A percentile compares a stretch with the other conserved stretches of the same genome.
These are phyloP conservation scores for Andricus curvator DNA, from an alignment of 2,888 invertebrate species.

Conservation along the genomic window DNA sequence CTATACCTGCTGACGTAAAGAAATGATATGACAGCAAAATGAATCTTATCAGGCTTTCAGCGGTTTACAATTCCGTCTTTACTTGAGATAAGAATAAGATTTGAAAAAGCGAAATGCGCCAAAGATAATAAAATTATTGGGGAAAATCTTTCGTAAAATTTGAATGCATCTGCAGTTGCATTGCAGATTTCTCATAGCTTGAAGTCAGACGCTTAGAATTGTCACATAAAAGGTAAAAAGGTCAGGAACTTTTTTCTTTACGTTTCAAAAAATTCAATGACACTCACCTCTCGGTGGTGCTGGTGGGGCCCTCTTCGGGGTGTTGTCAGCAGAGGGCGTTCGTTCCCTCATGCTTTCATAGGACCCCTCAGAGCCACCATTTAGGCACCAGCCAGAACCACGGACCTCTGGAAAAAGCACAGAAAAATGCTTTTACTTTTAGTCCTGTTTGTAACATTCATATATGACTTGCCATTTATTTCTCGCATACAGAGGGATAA, in stretches of 20 bases:
- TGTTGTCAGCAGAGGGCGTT: constrained; percentile 77
- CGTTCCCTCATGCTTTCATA: constrained; percentile 76
- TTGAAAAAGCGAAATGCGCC: too few species aligned
- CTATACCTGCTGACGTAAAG: not conserved
- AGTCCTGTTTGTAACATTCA: constrained; percentile 11
- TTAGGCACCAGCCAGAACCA: constrained; percentile 63
- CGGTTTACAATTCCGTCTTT: not conserved
- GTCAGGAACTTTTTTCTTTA: not conserved
- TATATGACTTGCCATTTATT: too few species aligned
- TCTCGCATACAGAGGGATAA: too few species aligned
- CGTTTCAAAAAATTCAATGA: constrained; percentile 34
- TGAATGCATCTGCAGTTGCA: not conserved
- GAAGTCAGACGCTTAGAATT: too few species aligned
- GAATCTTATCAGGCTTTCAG: not conserved
- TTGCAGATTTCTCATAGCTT: not conserved
- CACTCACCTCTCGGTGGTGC: constrained; percentile 75
- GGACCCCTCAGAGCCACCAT: constrained; percentile 71
- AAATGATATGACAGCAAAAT: not conserved
- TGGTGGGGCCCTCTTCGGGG: constrained; percentile 76
- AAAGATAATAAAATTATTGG: too few species aligned
- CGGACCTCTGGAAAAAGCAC: constrained; percentile 66
- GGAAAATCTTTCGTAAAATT: not conserved
- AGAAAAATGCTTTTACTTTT: constrained; percentile 51
- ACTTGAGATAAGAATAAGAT: not conserved
- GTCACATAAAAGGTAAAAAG: not conserved